A percentile compares a stretch with the other conserved stretches of the same genome.
Conservation (phyloP, 2,888 invertebrate genomes). For the Eupithecia tripunctaria region DNA sequence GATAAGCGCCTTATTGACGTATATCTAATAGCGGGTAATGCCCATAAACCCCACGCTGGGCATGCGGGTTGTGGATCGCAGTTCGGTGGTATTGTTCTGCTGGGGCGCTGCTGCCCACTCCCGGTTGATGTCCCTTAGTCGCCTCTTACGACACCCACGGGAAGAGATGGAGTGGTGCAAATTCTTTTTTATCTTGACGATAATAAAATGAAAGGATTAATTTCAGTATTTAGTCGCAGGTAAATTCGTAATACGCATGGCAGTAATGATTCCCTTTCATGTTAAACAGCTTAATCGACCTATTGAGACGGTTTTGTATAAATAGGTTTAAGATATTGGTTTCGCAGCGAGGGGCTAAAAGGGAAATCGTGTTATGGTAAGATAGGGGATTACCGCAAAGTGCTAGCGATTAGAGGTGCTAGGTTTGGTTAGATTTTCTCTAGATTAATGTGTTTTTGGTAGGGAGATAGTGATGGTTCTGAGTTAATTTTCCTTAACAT, state of each 20-base stretch:
- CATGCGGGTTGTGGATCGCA: too few relatives aligned
- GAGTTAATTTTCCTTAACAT: not conserved
- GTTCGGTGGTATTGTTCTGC: too few relatives aligned
- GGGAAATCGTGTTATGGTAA: constrained; percentile 14
- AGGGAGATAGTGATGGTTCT: not conserved
- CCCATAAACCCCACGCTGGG: too few relatives aligned
- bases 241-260: not conserved
- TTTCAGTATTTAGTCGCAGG: not conserved
- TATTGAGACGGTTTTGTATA: constrained; percentile 7
- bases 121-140: too few relatives aligned
- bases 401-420: constrained; percentile 7
- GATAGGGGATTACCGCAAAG: constrained; percentile 10
- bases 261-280: constrained; percentile 3
- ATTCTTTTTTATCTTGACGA: too few relatives aligned
- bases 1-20: too few relatives aligned
- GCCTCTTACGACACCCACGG: too few relatives aligned
- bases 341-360: constrained; percentile 11
- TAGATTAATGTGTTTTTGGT: not conserved
- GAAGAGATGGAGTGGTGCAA: too few relatives aligned
- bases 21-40: too few relatives aligned
- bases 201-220: not conserved
- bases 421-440: not conserved
- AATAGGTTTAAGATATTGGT: constrained; percentile 12
- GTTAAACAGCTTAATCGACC: constrained; percentile 7
- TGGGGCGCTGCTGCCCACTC: too few relatives aligned